Conservation (phyloP, 2,797 vertebrate genomes). For the Urosaurus nigricauda region DNA sequence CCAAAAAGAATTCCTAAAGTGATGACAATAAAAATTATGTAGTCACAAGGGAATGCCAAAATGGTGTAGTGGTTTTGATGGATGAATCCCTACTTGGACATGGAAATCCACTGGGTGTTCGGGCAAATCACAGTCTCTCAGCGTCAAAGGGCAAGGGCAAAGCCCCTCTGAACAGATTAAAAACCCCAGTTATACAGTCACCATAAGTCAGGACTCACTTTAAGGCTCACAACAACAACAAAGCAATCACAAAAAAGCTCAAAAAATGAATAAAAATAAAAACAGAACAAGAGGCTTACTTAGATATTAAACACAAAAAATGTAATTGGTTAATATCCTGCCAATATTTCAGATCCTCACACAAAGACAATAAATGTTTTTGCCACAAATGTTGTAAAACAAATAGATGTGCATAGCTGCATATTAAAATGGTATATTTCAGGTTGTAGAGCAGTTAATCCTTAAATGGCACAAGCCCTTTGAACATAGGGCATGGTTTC, state of each 20-base stretch:
- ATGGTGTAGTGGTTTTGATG: too few relatives aligned
- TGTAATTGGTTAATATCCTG: background rate
- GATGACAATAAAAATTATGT: background rate
- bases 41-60: background rate
- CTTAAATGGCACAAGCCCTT: too few relatives aligned
- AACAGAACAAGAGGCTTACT: background rate
- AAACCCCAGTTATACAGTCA: too few relatives aligned
- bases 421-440: background rate
- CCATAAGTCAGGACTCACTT: too few relatives aligned
- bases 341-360: background rate
- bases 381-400: background rate
- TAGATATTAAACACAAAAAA: background rate
- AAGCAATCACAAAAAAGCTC: background rate
- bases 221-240: too few relatives aligned
- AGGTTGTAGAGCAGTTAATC: background rate
- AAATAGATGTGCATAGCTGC: background rate
- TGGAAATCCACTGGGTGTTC: too few relatives aligned
- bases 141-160: too few relatives aligned
- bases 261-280: background rate
- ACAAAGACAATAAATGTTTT: background rate
- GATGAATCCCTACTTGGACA: too few relatives aligned
- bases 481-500: too few relatives aligned
- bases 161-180: too few relatives aligned
- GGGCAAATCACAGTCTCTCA: too few relatives aligned
- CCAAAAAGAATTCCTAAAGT: background rate